A percentile compares a stretch with the other conserved stretches of the same genome.
Evolutionary conservation across 2,113 vertebrate genomes (phyloP).

Genomic region (Trachemys scripta): DNA sequence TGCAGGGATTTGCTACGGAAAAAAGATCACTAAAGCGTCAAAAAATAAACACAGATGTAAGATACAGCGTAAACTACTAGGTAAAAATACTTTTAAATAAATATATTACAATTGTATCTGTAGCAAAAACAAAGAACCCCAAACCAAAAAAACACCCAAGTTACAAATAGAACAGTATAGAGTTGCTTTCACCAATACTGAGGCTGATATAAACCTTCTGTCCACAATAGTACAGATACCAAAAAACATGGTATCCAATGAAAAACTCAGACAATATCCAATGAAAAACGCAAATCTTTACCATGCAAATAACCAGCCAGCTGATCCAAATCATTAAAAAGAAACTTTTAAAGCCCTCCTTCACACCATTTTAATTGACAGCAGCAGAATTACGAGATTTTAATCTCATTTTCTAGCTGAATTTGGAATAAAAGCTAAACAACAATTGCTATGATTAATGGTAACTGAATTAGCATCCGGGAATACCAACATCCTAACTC

Average conservation of each 20-base stretch:
- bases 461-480: not conserved
- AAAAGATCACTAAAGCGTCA: not conserved
- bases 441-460: not conserved
- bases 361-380: not conserved
- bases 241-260: not conserved
- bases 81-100: not conserved
- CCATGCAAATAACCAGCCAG: not conserved
- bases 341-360: rapidly evolving
- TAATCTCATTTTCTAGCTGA: not conserved
- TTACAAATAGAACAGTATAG: not conserved
- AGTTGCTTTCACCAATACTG: not conserved
- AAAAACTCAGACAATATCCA: not conserved
- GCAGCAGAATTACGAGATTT: not conserved
- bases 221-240: not conserved
- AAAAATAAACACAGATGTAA: not conserved
- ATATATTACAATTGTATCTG: not conserved
- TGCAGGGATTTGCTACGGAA: not conserved
- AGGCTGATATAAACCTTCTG: not conserved
- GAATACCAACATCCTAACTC: rapidly evolving
- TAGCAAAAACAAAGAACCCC: not conserved
- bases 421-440: not conserved
- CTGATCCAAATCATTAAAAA: rapidly evolving
- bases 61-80: not conserved
- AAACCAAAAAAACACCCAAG: not conserved
- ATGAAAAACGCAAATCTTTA: not conserved